A percentile compares a stretch with the other conserved stretches of the same genome.
These are phyloP conservation scores for Hoplodrina blanda DNA, from an alignment of 2,888 invertebrate genomes.

Conservation along the genomic window DNA sequence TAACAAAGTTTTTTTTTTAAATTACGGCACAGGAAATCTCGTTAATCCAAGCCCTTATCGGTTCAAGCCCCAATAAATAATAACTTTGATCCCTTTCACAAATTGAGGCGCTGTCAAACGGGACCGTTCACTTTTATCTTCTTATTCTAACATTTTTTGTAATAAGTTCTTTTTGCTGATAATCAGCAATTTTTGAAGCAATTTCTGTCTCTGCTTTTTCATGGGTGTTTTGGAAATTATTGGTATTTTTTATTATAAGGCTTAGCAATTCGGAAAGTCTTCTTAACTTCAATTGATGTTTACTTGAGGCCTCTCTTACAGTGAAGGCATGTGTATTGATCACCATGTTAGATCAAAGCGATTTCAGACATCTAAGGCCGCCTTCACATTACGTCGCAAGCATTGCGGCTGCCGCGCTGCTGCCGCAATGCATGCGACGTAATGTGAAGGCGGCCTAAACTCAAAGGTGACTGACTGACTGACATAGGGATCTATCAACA, in stretches of 20 bases:
- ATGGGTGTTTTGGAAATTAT: neutral
- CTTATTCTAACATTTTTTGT: conserved; percentile 61
- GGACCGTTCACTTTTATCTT: conserved; percentile 69
- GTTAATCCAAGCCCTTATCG: conserved; percentile 71
- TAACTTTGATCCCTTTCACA: conserved; percentile 78
- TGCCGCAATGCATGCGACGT: too few relatives aligned
- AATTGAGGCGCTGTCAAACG: conserved; percentile 75
- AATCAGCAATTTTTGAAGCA: conserved; percentile 47
- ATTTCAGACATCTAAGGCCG: too few relatives aligned
- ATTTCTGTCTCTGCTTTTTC: conserved; percentile 14
- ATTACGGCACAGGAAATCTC: conserved; percentile 65
- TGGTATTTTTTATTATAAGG: neutral
- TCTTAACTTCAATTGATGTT: neutral
- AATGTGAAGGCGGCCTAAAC: too few relatives aligned
- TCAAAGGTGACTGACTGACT: too few relatives aligned
- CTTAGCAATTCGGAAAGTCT: neutral
- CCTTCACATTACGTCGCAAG: too few relatives aligned
- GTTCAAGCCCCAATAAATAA: conserved; percentile 77
- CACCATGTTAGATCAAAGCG: too few relatives aligned
- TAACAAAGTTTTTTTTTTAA: conserved; percentile 59
- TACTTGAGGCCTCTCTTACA: neutral
- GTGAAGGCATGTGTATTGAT: too few relatives aligned
- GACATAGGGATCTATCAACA: too few relatives aligned
- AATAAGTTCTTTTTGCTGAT: conserved; percentile 62
- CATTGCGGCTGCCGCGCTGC: too few relatives aligned